A percentile compares a stretch with the other conserved stretches of the same genome.
phyloP scores from a whole-genome alignment of 2,888 invertebrate genomes.

The Syritta pipiens region DNA sequence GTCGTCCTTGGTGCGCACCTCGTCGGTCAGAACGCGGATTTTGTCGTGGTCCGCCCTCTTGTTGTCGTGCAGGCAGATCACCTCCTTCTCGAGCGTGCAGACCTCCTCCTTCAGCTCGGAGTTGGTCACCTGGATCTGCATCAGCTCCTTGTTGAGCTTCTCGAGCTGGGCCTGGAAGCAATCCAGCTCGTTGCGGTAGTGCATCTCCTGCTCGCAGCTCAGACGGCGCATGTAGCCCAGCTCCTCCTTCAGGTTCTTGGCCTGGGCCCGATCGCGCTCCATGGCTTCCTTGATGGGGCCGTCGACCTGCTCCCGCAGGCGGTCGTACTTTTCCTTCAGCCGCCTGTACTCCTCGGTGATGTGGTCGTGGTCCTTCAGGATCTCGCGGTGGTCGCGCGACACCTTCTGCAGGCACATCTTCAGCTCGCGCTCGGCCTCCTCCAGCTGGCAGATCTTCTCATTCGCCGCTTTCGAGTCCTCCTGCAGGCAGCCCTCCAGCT shows the following conservation, averaged over 20 bases:
- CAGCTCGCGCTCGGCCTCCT: slow-evolving; percentile 82
- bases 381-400: slow-evolving; percentile 81
- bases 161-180: slow-evolving; percentile 81
- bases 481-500: slow-evolving; percentile 81
- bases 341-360: slow-evolving; percentile 80
- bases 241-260: slow-evolving; percentile 79
- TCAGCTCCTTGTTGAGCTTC: slow-evolving; percentile 81
- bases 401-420: slow-evolving; percentile 81
- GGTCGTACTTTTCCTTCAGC: slow-evolving; percentile 81
- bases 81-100: slow-evolving; percentile 82
- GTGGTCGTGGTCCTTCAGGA: slow-evolving; percentile 80
- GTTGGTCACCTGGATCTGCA: slow-evolving; percentile 85
- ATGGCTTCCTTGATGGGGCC: slow-evolving; percentile 75
- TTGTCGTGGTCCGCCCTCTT: slow-evolving; percentile 82
- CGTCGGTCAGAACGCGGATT: slow-evolving; percentile 82
- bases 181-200: slow-evolving; percentile 80
- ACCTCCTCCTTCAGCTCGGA: slow-evolving; percentile 86
- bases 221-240: slow-evolving; percentile 80
- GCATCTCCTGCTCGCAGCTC: slow-evolving; percentile 80
- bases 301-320: slow-evolving; percentile 80
- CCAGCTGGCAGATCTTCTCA: slow-evolving; percentile 81
- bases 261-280: slow-evolving; percentile 75
- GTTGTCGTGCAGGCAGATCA: slow-evolving; percentile 81
- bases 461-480: slow-evolving; percentile 80
- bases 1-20: slow-evolving; percentile 79